Percentiles rank a stretch among this genome's conserved stretches.
phyloP scores from a whole-genome alignment of 2,888 invertebrate genomes.

The Liodrosophila aerea region DNA sequence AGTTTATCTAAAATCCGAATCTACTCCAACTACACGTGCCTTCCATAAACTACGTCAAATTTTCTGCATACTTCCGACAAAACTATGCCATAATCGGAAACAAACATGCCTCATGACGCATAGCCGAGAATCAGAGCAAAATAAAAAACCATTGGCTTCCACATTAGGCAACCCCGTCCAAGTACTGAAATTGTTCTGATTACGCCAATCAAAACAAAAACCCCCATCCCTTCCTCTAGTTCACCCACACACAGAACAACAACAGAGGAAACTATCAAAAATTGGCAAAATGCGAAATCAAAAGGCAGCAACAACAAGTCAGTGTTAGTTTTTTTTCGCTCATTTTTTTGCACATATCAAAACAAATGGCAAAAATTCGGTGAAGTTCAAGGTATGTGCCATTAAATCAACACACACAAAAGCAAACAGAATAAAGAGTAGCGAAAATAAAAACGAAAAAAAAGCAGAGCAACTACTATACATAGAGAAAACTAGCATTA shows the following conservation, averaged over 20 bases:
- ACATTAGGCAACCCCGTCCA: constrained; percentile 47
- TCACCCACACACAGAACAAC: constrained; percentile 21
- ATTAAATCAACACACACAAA: constrained; percentile 55
- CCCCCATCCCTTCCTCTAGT: constrained; percentile 29
- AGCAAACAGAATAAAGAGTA: constrained; percentile 25
- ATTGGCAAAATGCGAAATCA: constrained; percentile 63
- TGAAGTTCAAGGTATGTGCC: constrained; percentile 80
- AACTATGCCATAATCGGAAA: constrained; percentile 10
- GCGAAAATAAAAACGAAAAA: constrained; percentile 7
- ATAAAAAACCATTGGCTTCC: constrained; percentile 10
- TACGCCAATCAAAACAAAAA: constrained; percentile 51
- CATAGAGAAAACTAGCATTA: constrained; percentile 28
- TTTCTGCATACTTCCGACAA: constrained; percentile 4
- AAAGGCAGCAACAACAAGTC: constrained; percentile 37
- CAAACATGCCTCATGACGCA: constrained; percentile 30
- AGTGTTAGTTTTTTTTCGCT: constrained; percentile 12
- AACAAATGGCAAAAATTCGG: constrained; percentile 79
- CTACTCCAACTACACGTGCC: background rate
- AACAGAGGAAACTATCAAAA: constrained; percentile 45
- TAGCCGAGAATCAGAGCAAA: background rate
- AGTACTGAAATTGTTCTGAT: constrained; percentile 50
- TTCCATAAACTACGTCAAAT: background rate
- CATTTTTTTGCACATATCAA: constrained; percentile 65
- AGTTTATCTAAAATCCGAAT: too few species aligned
- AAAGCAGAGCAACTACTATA: constrained; percentile 24